Percentiles rank a stretch among this genome's conserved stretches.
phyloP scores from a whole-genome alignment of 2,113 vertebrate genomes.

The Engraulis encrasicolus region DNA sequence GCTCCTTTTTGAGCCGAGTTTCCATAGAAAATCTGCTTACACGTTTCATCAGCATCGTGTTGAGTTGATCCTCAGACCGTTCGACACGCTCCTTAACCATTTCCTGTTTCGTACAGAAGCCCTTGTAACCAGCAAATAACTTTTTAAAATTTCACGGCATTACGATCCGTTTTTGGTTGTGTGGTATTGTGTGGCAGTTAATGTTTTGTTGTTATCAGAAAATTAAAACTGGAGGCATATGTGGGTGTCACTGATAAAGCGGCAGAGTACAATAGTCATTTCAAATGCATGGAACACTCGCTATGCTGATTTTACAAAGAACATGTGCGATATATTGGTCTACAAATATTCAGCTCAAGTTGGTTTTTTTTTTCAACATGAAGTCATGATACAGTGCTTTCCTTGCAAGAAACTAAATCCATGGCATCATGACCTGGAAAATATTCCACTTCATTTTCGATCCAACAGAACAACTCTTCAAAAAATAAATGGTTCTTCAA shows the following conservation, averaged over 20 bases:
- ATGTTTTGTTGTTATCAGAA: conserved; percentile 76
- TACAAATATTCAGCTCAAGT: conserved; percentile 36
- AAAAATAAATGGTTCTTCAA: too few species aligned
- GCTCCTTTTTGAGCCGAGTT: conserved; percentile 31
- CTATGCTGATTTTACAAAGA: conserved; percentile 67
- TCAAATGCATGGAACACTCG: conserved; percentile 68
- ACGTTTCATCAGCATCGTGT: conserved; percentile 60
- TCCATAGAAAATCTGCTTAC: conserved; percentile 55
- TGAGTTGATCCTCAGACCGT: conserved; percentile 47
- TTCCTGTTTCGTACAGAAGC: conserved; percentile 15
- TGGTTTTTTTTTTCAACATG: not conserved
- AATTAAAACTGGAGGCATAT: conserved; percentile 75
- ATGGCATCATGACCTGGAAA: too few species aligned
- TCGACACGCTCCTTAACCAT: conserved; percentile 16
- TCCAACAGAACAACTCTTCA: too few species aligned
- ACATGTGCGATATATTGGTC: conserved; percentile 55
- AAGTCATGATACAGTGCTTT: not conserved
- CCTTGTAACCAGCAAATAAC: conserved; percentile 23
- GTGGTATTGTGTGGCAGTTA: conserved; percentile 66
- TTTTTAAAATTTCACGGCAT: conserved; percentile 50
- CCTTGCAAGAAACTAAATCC: not conserved
- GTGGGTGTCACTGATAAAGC: conserved; percentile 73
- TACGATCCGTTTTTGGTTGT: conserved; percentile 72
- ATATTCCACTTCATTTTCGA: too few species aligned
- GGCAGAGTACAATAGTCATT: conserved; percentile 66